Evolutionary conservation across 2,888 invertebrate genomes (phyloP).

Genomic region (Cyaniris semiargus): DNA sequence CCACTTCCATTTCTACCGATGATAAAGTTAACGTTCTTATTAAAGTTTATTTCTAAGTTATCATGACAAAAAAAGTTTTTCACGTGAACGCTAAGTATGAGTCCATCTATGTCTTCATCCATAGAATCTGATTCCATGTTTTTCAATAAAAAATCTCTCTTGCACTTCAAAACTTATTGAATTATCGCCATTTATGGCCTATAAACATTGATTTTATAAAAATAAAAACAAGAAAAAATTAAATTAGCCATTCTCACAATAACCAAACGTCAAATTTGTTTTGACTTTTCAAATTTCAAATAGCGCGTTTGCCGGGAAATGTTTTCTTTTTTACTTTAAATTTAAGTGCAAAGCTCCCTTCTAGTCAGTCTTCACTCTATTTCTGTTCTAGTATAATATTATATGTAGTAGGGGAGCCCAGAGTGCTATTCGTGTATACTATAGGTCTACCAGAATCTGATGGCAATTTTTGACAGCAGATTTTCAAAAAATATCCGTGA

Average conservation of each 20-base stretch:
- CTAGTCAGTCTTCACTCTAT: no score
- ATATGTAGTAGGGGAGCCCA: no score
- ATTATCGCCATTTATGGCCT: not conserved
- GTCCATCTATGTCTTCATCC: conserved; percentile 66
- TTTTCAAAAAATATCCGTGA: no score
- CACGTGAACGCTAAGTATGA: conserved; percentile 78
- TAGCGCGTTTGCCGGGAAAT: not conserved
- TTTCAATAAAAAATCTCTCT: not conserved
- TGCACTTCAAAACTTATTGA: not conserved
- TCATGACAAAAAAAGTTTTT: conserved; percentile 97
- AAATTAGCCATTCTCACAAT: not conserved
- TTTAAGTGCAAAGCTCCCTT: no score
- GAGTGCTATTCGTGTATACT: no score
- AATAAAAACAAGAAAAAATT: not conserved
- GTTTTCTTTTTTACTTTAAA: not conserved
- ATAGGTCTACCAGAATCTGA: no score
- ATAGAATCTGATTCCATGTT: conserved; percentile 30
- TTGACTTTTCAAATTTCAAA: conserved; percentile 14
- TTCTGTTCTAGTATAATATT: no score
- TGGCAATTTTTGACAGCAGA: no score
- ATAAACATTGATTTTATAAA: not conserved
- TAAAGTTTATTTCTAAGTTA: conserved; percentile 85
- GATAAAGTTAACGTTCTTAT: conserved; percentile 90
- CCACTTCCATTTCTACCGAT: conserved; percentile 94
- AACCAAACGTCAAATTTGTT: conserved; percentile 8